Percentiles rank a stretch among this genome's conserved stretches.
Evolutionary conservation across 2,113 vertebrate species (phyloP).

Genomic region (Orycteropus afer): DNA sequence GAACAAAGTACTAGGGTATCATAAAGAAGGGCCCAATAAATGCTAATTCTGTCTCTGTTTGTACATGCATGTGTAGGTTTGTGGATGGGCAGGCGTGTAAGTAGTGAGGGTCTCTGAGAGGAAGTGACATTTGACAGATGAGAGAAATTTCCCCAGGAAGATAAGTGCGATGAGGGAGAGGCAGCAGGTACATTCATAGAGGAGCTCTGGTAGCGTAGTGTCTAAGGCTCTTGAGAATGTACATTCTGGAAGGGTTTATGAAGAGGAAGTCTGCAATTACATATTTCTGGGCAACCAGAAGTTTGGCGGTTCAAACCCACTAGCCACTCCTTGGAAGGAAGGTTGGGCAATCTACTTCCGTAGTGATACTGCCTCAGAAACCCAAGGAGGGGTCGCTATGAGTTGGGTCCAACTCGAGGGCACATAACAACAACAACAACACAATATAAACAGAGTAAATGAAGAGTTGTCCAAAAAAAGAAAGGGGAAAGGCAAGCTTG

Average conservation of each 20-base stretch:
- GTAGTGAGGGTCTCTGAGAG: neutral
- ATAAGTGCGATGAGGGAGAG: neutral
- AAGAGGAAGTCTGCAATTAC: constrained; percentile 94
- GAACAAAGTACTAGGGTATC: too few species aligned
- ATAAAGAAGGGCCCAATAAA: neutral
- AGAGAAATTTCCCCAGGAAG: neutral
- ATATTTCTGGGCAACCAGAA: constrained; percentile 95
- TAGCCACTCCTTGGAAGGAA: too few species aligned
- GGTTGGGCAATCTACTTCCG: too few species aligned
- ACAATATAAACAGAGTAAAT: neutral
- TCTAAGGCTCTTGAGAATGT: too few species aligned
- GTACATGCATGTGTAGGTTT: neutral
- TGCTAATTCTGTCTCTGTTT: too few species aligned
- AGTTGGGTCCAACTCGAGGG: too few species aligned
- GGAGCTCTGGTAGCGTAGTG: too few species aligned
- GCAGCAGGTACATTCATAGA: neutral
- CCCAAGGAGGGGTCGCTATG: too few species aligned
- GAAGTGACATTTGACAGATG: neutral
- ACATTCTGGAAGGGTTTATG: constrained; percentile 90
- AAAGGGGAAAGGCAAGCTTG: neutral
- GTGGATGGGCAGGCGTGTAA: neutral
- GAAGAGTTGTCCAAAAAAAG: neutral
- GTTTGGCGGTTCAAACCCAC: too few species aligned
- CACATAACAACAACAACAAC: too few species aligned
- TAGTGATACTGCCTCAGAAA: too few species aligned